Evolutionary conservation across 37 sponge, comb jelly and placozoan species (phyloP), one percentile per base, ranked within the genome.

Genomic region (Corticium candelabrum): DNA sequence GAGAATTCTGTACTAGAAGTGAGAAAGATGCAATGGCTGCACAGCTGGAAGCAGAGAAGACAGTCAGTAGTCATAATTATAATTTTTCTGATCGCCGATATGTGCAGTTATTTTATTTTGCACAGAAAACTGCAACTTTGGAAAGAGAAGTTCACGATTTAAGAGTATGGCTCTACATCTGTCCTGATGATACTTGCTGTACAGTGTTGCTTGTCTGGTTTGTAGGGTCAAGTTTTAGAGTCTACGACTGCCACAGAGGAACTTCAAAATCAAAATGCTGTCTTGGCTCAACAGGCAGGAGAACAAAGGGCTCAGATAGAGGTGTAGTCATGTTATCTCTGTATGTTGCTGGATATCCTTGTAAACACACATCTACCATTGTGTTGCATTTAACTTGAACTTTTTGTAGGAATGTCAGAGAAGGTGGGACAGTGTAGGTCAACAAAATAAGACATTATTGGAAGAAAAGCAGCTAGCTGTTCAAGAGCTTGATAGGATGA

Each of bases 391-490:
- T 21, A 11, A 21, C 62, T 27, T 21, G 62, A 27, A 50, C 21
- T 21, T 50, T 50, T 21, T 50, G 15, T 41, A 83, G 83, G 83
- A 83, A 40, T 75, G 73, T 0, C 41, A 77, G 83, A 15, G 75
- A 35, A 76, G 73, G 0, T 77, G 76, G 50, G 78, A 83, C 56
- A 39, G 37, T 37, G 69, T 85, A 41, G 85, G 80, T 2, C 80
- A 85, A 39, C 81, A 85, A 70, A 72, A 76, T 3, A 69, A 79
- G 34, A 80, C 43, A 15, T 43, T 75, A 0, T 80, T 72, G n/a
- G 85, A 85, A 75, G 85, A 85, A 37, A 85, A 75, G 37, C 75
- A 80, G 38, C 41, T 56, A 11, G 40, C 79, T 32, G 0, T n/a
- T 3, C 41, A 74, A 31, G 37, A 79, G 32, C 68, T 85, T 3